These are phyloP conservation scores for Homarus americanus DNA, from an alignment of 1,140 invertebrate genomes.

Conservation along the genomic window DNA sequence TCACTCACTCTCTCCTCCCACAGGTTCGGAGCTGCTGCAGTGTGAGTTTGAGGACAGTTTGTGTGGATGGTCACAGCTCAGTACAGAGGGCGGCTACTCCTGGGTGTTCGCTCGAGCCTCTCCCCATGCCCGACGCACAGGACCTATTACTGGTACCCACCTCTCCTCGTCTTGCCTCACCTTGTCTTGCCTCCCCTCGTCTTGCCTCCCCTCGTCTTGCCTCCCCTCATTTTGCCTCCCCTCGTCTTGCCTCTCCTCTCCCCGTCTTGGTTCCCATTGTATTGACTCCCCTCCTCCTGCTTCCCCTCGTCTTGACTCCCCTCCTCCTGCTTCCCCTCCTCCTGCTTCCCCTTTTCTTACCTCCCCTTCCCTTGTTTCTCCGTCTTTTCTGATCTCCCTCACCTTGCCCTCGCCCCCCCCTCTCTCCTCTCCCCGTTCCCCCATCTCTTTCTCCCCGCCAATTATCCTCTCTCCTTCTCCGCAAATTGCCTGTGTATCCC, in stretches of 20 bases:
- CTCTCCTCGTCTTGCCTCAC: background rate
- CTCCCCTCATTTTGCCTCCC: background rate
- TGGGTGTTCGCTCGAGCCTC: conserved; percentile 64
- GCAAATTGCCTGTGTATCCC: too few relatives aligned
- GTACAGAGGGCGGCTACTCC: conserved; percentile 41
- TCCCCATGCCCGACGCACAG: conserved; percentile 65
- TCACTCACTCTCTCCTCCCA: background rate
- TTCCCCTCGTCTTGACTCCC: background rate
- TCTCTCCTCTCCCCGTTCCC: background rate
- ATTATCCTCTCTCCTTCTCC: too few relatives aligned
- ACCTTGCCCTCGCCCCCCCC: background rate
- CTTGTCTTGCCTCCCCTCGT: background rate
- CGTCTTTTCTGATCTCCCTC: background rate
- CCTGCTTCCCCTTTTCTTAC: background rate
- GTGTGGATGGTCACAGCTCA: conserved; percentile 68
- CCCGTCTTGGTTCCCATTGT: background rate
- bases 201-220: background rate
- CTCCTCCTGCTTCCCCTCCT: background rate
- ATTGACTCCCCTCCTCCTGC: background rate
- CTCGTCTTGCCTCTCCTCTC: background rate
- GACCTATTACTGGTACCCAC: conserved; percentile 70
- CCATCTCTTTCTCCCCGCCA: too few relatives aligned
- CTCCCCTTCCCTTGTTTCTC: background rate
- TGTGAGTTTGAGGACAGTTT: conserved; percentile 65
- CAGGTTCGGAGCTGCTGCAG: conserved; percentile 24